Base-by-base conservation (phyloP, 2,888 invertebrate genomes). In the Stenchaetothrips biformis region DNA sequence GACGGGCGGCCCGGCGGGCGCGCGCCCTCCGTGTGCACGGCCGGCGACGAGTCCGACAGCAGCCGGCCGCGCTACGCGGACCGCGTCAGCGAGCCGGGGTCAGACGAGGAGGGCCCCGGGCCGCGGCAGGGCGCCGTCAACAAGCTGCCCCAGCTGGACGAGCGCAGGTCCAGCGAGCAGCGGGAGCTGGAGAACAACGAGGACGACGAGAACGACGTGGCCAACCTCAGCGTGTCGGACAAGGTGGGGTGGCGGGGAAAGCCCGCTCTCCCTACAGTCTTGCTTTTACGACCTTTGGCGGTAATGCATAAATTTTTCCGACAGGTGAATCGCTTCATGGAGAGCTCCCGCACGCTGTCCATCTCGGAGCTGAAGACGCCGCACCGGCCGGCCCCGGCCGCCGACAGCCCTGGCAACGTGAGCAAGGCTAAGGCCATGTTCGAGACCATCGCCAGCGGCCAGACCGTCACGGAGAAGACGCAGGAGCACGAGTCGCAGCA, bases 61-160 rank as follows among this genome's bases (percentile, higher is more conserved):
- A 81, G 49, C 81, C 83, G 18, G 82, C 83, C 8, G 83, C 92
- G 94, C 80, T 93, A 92, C 85, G 94, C 94, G 0, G 93, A 94
- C 85, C 90, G 91, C 84, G 91, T 94, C 0, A 90, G 89, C 84
- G 94, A 94, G 85, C 94, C 94, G 0, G 94, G 93, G 83, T 93
- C 94, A 84, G 90, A 82, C 16, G 83, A 84, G 67, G 81, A 82
- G 82, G 82, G 21, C 80, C 82, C 67, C 25, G 67, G 67, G 9
- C 67, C 67, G n/a, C 67, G 67, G 7, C 67, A 67, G 67, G 67
- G 67, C 67, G 21, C 67, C 67, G 67, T 67, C 67, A 67, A 67
- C 67, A 67, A 67, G 67, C 67, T 67, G 21, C 67, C 67, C 7
- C 67, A 67, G 67, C 67, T 67, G 67, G 67, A 67, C 67, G 67